phyloP scores from a whole-genome alignment of 2,888 invertebrate species.

The Anoplius nigerrimus region DNA sequence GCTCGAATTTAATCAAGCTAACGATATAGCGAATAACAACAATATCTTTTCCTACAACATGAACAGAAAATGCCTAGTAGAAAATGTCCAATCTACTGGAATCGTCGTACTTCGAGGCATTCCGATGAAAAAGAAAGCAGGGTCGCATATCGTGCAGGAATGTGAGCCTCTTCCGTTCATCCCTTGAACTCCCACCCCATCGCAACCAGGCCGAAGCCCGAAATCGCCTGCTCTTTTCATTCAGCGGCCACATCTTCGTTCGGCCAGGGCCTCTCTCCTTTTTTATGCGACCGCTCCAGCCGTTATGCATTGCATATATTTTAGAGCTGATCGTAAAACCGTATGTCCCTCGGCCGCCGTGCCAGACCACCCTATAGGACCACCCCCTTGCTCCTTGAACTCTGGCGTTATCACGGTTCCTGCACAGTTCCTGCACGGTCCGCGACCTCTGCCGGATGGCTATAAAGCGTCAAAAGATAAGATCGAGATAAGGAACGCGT shows the following conservation, averaged over 20 bases:
- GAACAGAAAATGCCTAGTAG: too few species aligned
- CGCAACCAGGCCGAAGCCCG: too few species aligned
- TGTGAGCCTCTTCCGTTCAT: neutral
- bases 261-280: slow-evolving; percentile 16
- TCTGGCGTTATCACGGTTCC: slow-evolving; percentile 23
- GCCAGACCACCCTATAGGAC: neutral
- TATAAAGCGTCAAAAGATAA: slow-evolving; percentile 48
- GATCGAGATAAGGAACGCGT: slow-evolving; percentile 43
- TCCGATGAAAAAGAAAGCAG: too few species aligned
- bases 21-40: too few species aligned
- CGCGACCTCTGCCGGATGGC: slow-evolving; percentile 22
- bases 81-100: too few species aligned
- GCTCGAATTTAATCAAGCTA: too few species aligned
- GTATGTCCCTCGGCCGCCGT: slow-evolving; percentile 12
- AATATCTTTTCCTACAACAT: too few species aligned
- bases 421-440: slow-evolving; percentile 3
- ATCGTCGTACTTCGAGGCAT: too few species aligned
- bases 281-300: slow-evolving; percentile 30
- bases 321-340: slow-evolving; percentile 49
- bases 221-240: neutral
- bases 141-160: too few species aligned
- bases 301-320: slow-evolving; percentile 47
- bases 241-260: slow-evolving; percentile 5
- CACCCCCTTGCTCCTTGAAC: slow-evolving; percentile 21
- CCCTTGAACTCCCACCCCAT: neutral